phyloP scores from a whole-genome alignment of 2,888 invertebrate species.

The Ceratothoa steindachneri region DNA sequence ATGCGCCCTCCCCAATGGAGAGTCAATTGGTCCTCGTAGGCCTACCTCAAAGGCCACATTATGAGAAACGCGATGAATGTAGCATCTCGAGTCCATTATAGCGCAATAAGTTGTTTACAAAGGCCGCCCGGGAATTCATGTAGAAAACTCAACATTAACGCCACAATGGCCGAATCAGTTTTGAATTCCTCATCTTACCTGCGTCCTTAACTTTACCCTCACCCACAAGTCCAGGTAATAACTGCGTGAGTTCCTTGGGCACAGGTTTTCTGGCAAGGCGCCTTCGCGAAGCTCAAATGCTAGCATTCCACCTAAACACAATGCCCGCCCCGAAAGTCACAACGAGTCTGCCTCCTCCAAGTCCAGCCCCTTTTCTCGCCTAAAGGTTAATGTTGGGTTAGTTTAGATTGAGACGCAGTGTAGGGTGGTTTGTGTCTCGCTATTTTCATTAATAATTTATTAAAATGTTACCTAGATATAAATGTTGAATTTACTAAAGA shows the following conservation, averaged over 20 bases:
- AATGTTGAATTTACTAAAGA: background rate
- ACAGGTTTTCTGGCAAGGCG: background rate
- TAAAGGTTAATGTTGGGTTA: conserved; percentile 6
- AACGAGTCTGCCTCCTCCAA: background rate
- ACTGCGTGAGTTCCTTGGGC: conserved; percentile 3
- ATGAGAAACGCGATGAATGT: background rate
- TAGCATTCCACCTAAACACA: background rate
- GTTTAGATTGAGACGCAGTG: background rate
- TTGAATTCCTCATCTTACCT: background rate
- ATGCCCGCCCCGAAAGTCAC: background rate
- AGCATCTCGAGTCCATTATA: conserved; percentile 2
- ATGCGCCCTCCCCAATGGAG: no score
- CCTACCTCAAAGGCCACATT: conserved; percentile 7
- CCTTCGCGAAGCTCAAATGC: background rate
- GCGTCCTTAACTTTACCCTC: background rate
- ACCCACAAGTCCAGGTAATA: conserved; percentile 6
- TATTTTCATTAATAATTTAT: background rate
- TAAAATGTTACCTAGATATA: background rate
- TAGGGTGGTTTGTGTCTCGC: background rate
- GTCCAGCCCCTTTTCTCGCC: conserved; percentile 4
- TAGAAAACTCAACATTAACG: conserved; percentile 9
- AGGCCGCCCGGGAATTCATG: background rate
- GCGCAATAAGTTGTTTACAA: conserved; percentile 9
- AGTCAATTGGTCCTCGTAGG: no score
- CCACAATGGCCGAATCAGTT: background rate